Base-by-base conservation (phyloP, 2,888 invertebrate genomes). In the Cheilosia pagana region DNA sequence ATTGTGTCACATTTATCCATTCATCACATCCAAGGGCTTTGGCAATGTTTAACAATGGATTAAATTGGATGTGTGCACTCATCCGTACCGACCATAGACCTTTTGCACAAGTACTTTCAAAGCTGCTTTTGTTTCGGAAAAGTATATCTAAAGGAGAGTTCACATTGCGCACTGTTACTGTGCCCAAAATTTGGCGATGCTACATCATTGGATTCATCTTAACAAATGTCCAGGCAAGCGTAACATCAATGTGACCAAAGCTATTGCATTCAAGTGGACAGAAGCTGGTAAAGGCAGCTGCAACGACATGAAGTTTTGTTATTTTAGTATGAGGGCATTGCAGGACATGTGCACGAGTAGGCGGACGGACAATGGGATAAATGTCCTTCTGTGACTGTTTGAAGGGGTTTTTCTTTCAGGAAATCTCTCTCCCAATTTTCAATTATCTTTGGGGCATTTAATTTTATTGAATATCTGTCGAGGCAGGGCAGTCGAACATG, bases 401-500 rank as follows among this genome's bases (percentile, higher is more conserved):
- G 12, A 2, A 23, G n/a, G 39, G 25, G 25, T 39, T 65, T 50
- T 45, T 25, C 6, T 43, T 41, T 41, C 25, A 35, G 12, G 41
- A 52, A 68, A 50, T 57, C 63, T 77, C 63, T 77, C 25, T 81
- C 31, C 60, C 28, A 68, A 57, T 78, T 63, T 82, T 78, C 78
- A 78, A 82, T 78, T 82, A 78, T 82, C 67, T 62, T 82, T 82
- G 50, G 63, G 78, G 63, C 78, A 82, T 78, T 78, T 82, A 82
- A 74, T 72, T 68, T 60, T 50, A 45, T 78, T 68, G 62, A 53
- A 71, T 65, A 55, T 71, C 59, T 71, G 50, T 79, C 52, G 74
- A 39, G 23, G 39, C 39, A 50, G 53, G 53, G 43, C 57, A 67
- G 60, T 55, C 41, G 53, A 60, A 62, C 74, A 53, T 72, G 53